phyloP scores from a whole-genome alignment of 2,888 invertebrate genomes.

The Erebia palarica region DNA sequence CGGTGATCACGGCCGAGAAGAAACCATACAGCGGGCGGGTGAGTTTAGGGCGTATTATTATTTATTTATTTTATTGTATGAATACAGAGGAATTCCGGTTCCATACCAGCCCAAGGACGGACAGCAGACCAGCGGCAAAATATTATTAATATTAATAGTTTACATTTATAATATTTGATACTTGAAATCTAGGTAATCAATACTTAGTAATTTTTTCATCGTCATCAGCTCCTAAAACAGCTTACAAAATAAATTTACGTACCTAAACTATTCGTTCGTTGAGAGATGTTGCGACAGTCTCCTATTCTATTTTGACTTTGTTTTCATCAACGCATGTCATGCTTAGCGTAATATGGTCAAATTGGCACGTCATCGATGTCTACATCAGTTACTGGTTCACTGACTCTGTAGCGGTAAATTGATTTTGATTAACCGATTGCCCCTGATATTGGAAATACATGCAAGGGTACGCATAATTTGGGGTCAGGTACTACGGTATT shows the following conservation, averaged over 20 bases:
- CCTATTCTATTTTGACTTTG: background rate
- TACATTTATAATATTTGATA: no score
- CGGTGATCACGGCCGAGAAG: no score
- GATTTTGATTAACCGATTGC: slow-evolving; percentile 1
- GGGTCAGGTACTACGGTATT: slow-evolving; percentile 6
- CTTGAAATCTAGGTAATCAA: no score
- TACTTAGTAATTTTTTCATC: no score
- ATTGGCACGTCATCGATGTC: slow-evolving; percentile 25
- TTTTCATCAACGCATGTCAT: slow-evolving; percentile 31
- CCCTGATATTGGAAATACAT: slow-evolving; percentile 19
- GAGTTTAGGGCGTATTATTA: no score
- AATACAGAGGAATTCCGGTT: no score
- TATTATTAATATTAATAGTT: no score
- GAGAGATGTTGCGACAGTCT: background rate
- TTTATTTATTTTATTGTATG: no score
- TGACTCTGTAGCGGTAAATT: slow-evolving; percentile 12
- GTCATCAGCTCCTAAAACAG: background rate
- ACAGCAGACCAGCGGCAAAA: no score
- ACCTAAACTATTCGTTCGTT: background rate
- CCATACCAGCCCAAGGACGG: no score
- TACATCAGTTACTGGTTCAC: slow-evolving; percentile 19
- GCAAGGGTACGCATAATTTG: slow-evolving; percentile 18
- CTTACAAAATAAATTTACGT: background rate
- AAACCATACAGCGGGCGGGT: no score
- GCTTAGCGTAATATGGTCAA: slow-evolving; percentile 28